phyloP scores from a whole-genome alignment of 2,113 vertebrate genomes.

The Neodontobutis hainanensis region DNA sequence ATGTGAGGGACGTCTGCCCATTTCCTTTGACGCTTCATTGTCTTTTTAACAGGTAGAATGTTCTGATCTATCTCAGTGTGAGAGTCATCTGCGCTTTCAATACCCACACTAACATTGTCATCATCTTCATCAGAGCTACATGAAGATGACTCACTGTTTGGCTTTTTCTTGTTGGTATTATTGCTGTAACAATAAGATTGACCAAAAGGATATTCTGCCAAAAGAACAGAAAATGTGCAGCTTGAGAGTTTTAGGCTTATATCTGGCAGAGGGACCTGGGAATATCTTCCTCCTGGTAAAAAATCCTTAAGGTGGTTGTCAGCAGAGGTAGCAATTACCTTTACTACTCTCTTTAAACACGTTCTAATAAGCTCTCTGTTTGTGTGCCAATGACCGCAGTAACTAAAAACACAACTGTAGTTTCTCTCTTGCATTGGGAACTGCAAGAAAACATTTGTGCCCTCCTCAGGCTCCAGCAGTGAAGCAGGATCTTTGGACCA shows the following conservation, averaged over 20 bases:
- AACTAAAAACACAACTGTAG: constrained; percentile 72
- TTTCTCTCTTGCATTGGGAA: constrained; percentile 71
- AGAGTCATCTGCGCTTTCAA: too few relatives aligned
- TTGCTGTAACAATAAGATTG: constrained; percentile 25
- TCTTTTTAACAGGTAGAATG: background rate
- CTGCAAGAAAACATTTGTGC: constrained; percentile 73
- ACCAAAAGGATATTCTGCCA: constrained; percentile 73
- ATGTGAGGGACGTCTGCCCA: constrained; percentile 25
- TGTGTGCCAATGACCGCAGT: constrained; percentile 70
- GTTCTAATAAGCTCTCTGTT: constrained; percentile 70
- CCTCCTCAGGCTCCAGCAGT: constrained; percentile 70
- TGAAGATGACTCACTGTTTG: background rate
- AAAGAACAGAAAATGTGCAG: constrained; percentile 75
- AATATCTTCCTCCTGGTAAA: constrained; percentile 74
- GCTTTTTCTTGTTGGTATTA: constrained; percentile 38
- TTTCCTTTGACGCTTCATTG: background rate
- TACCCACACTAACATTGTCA: too few relatives aligned
- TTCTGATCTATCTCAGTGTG: too few relatives aligned
- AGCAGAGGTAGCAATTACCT: constrained; percentile 66
- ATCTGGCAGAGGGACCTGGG: constrained; percentile 53
- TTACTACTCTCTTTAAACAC: constrained; percentile 72
- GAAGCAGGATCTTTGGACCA: constrained; percentile 73
- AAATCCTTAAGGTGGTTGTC: constrained; percentile 76
- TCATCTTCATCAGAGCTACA: constrained; percentile 44
- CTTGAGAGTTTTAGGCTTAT: constrained; percentile 48